These are phyloP conservation scores for Hycleus cichorii DNA, from an alignment of 1,140 invertebrate genomes.

Conservation along the genomic window DNA sequence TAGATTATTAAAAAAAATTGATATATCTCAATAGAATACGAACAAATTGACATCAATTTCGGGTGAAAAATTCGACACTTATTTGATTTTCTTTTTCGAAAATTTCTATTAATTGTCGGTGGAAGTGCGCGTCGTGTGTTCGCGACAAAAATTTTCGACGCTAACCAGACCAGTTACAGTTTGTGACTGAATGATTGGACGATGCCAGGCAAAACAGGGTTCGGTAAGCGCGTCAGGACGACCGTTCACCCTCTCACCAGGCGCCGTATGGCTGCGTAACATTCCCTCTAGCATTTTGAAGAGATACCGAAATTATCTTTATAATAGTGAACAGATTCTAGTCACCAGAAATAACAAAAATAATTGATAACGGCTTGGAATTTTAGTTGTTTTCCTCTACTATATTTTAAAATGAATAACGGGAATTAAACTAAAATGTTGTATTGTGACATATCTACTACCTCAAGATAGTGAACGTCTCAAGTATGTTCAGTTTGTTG, in stretches of 20 bases:
- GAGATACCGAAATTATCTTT: not conserved
- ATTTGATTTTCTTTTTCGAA: no score
- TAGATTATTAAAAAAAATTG: no score
- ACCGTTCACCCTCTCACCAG: conserved; percentile 17
- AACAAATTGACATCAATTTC: no score
- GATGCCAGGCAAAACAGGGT: conserved; percentile 4
- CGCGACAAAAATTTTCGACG: not conserved
- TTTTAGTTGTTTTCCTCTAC: no score
- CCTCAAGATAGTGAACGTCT: no score
- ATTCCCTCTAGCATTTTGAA: not conserved
- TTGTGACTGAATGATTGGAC: conserved; percentile 9
- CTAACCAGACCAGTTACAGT: conserved; percentile 3
- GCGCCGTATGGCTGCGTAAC: conserved; percentile 19
- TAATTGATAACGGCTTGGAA: not conserved
- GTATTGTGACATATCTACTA: no score
- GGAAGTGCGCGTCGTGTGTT: not conserved
- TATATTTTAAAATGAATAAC: no score
- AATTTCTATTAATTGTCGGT: no score
- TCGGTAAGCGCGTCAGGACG: conserved; percentile 11
- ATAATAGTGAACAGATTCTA: conserved; percentile 3
- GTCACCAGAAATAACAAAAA: not conserved
- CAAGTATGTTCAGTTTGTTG: no score
- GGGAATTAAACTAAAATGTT: no score
- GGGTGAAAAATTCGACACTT: no score
- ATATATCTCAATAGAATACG: no score